A percentile compares a stretch with the other conserved stretches of the same genome.
phyloP scores from a whole-genome alignment of 1,140 invertebrate genomes.

The Physella acuta region DNA sequence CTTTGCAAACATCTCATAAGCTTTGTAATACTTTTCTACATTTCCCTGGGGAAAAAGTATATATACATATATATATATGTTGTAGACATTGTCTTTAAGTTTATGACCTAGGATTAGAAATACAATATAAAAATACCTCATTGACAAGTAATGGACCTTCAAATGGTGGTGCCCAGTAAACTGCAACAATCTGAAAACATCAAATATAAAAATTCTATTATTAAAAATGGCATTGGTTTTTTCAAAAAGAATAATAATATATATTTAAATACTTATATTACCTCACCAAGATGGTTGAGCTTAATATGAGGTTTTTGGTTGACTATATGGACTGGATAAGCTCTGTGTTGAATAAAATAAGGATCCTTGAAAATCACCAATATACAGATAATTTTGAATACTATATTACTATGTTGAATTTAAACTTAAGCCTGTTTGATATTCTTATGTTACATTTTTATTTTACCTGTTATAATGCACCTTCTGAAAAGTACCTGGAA shows the following conservation, averaged over 20 bases:
- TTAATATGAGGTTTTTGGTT: slow-evolving; percentile 53
- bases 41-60: slow-evolving; percentile 40
- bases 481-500: slow-evolving; percentile 57
- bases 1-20: slow-evolving; percentile 49
- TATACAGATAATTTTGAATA: neutral
- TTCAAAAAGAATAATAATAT: neutral
- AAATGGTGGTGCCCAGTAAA: slow-evolving; percentile 55
- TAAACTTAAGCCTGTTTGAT: too few species aligned
- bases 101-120: neutral
- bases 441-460: too few species aligned
- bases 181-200: slow-evolving; percentile 43
- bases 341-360: slow-evolving; percentile 28
- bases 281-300: slow-evolving; percentile 42
- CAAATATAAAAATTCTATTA: slow-evolving; percentile 4
- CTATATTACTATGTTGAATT: too few species aligned
- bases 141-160: slow-evolving; percentile 48
- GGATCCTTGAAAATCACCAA: neutral
- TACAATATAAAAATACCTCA: slow-evolving; percentile 8
- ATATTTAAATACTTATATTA: slow-evolving; percentile 18
- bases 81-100: too few species aligned
- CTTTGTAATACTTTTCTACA: slow-evolving; percentile 47
- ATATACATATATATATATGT: too few species aligned
- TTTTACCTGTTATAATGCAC: slow-evolving; percentile 52
- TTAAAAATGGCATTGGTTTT: neutral
- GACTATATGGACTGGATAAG: slow-evolving; percentile 49